A percentile compares a stretch with the other conserved stretches of the same genome.
Conservation (phyloP, 2,888 invertebrate genomes). For the Psococerastis gibbosa region DNA sequence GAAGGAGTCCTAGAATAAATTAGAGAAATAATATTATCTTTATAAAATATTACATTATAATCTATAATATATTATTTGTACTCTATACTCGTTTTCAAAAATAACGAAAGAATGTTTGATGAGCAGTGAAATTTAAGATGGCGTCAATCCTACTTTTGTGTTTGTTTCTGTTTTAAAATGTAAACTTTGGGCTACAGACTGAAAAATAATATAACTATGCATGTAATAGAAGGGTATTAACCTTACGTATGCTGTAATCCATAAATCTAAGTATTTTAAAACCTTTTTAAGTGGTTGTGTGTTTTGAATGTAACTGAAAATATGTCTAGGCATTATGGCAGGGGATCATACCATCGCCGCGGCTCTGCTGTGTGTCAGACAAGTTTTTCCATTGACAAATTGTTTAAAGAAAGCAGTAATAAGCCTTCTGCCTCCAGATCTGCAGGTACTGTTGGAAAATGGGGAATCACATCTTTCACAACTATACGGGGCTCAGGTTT, state of each 20-base stretch:
- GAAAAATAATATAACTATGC: too few relatives aligned
- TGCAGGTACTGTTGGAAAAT: constrained; percentile 80
- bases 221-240: too few relatives aligned
- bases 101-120: not conserved
- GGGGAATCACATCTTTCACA: constrained; percentile 87
- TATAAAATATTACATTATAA: too few relatives aligned
- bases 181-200: too few relatives aligned
- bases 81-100: too few relatives aligned
- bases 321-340: constrained; percentile 9
- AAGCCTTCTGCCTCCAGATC: constrained; percentile 76
- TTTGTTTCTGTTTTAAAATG: not conserved
- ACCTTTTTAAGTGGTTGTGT: not conserved
- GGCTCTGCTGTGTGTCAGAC: constrained; percentile 26
- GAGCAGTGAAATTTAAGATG: not conserved
- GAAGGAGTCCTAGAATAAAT: too few relatives aligned
- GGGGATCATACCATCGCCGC: constrained; percentile 19
- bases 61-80: too few relatives aligned
- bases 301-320: not conserved
- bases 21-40: too few relatives aligned
- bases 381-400: constrained; percentile 43
- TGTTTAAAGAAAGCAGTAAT: constrained; percentile 59
- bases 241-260: too few relatives aligned
- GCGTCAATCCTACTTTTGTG: not conserved
- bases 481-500: constrained; percentile 58
- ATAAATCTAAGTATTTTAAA: too few relatives aligned